Conservation (phyloP, 2,797 vertebrate species). For the Cyclura pinguis region DNA sequence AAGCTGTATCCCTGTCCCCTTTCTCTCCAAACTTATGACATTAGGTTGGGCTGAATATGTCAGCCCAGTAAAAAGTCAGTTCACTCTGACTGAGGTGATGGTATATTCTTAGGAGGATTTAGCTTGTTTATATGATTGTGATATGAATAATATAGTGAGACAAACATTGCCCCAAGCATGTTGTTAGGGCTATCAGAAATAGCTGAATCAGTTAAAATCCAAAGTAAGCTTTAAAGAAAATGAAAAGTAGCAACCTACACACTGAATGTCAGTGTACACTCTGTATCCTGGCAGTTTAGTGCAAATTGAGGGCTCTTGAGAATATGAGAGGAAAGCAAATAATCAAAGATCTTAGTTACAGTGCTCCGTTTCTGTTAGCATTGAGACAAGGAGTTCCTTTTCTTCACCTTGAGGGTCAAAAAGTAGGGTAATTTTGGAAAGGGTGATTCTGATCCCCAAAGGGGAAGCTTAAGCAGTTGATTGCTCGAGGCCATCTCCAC, state of each 20-base stretch:
- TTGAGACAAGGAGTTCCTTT: not conserved
- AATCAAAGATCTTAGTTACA: slow-evolving; percentile 1
- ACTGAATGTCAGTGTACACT: not conserved
- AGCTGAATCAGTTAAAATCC: not conserved
- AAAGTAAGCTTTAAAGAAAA: not conserved
- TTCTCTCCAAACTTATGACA: not conserved
- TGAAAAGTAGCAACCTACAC: not conserved
- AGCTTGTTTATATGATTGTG: not conserved
- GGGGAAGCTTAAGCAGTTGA: not conserved
- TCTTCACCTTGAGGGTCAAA: not conserved
- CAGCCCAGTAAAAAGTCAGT: not conserved
- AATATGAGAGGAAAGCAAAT: not conserved
- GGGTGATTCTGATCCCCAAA: not conserved
- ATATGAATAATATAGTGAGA: slow-evolving; percentile 13
- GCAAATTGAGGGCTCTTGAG: not conserved
- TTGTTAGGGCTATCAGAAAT: slow-evolving; percentile 39
- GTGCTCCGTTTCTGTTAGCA: not conserved
- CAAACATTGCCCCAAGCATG: not conserved
- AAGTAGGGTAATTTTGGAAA: not conserved
- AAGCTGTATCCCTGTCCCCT: not conserved
- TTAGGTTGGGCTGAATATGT: not conserved
- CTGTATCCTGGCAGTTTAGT: not conserved
- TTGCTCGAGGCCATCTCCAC: not conserved
- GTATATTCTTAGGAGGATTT: not conserved
- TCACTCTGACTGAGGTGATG: not conserved